Evolutionary conservation across 1,140 invertebrate species (phyloP).

Genomic region (Drosophila guanche): DNA sequence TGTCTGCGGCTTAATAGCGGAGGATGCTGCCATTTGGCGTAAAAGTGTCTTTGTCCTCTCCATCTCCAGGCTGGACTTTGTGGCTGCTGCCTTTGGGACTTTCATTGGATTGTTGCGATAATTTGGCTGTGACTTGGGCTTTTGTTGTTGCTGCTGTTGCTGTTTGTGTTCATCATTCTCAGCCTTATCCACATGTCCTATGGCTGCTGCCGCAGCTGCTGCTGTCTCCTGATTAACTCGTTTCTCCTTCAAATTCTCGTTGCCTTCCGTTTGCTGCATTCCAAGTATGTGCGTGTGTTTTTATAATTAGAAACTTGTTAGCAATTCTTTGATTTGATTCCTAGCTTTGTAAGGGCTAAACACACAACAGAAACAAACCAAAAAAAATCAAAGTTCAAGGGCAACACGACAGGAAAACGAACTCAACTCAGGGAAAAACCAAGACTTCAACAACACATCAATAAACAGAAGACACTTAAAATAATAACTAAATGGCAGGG

Average conservation of each 20-base stretch:
- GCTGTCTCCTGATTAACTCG: background rate
- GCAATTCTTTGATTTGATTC: conserved; percentile 22
- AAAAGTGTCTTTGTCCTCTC: conserved; percentile 11
- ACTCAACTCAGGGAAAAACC: conserved; percentile 20
- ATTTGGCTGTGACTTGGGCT: conserved; percentile 14
- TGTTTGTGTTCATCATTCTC: conserved; percentile 15
- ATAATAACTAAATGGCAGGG: too few relatives aligned
- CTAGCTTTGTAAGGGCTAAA: conserved; percentile 30
- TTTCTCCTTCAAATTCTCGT: conserved; percentile 25
- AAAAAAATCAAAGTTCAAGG: conserved; percentile 14
- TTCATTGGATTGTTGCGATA: conserved; percentile 4
- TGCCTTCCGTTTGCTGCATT: conserved; percentile 66
- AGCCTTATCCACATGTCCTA: background rate
- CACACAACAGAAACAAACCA: conserved; percentile 13
- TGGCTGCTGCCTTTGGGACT: conserved; percentile 19
- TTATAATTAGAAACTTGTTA: conserved; percentile 60
- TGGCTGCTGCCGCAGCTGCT: too few relatives aligned
- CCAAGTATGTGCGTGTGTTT: conserved; percentile 28
- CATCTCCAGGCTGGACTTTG: conserved; percentile 35
- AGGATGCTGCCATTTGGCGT: conserved; percentile 6
- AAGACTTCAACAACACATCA: background rate
- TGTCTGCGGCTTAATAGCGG: background rate
- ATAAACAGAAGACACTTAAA: too few relatives aligned
- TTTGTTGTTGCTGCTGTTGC: conserved; percentile 24
- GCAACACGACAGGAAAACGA: conserved; percentile 11